A percentile compares a stretch with the other conserved stretches of the same genome.
Evolutionary conservation across 2,888 invertebrate species (phyloP).

Genomic region (Diaprepes abbreviatus): DNA sequence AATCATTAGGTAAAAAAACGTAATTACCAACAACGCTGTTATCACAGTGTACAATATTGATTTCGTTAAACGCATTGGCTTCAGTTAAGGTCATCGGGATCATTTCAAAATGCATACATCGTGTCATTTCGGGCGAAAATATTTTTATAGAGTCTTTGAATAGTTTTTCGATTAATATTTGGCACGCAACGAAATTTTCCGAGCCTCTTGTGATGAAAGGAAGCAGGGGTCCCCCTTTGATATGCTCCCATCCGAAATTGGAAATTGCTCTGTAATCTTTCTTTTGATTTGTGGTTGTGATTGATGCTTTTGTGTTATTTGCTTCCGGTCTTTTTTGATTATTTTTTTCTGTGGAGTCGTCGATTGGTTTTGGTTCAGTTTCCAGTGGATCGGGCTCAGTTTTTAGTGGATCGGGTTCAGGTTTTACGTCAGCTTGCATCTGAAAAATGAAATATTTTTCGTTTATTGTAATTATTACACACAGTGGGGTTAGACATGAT

Average conservation of each 20-base stretch:
- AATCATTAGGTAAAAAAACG: constrained; percentile 18
- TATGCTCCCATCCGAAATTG: constrained; percentile 32
- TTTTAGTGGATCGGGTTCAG: too few species aligned
- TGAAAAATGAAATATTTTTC: not conserved
- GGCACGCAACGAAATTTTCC: constrained; percentile 3
- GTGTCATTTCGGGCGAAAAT: constrained; percentile 14
- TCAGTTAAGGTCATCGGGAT: constrained; percentile 29
- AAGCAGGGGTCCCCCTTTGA: not conserved
- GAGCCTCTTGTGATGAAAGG: constrained; percentile 24
- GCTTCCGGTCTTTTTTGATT: not conserved
- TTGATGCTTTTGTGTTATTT: not conserved
- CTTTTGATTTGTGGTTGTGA: not conserved
- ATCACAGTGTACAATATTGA: constrained; percentile 42
- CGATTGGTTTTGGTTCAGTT: not conserved
- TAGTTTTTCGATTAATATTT: constrained; percentile 13
- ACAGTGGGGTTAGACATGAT: too few species aligned
- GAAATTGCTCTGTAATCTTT: not conserved
- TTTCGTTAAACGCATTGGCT: constrained; percentile 40
- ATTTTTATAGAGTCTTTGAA: not conserved
- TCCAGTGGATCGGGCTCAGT: too few species aligned
- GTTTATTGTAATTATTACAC: too few species aligned
- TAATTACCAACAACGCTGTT: constrained; percentile 9
- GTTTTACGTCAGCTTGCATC: not conserved
- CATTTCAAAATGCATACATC: not conserved
- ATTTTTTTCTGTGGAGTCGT: too few species aligned